Percentiles rank a stretch among this genome's conserved stretches.
Conservation (phyloP, 2,113 vertebrate species). For the Tiliqua scincoides region DNA sequence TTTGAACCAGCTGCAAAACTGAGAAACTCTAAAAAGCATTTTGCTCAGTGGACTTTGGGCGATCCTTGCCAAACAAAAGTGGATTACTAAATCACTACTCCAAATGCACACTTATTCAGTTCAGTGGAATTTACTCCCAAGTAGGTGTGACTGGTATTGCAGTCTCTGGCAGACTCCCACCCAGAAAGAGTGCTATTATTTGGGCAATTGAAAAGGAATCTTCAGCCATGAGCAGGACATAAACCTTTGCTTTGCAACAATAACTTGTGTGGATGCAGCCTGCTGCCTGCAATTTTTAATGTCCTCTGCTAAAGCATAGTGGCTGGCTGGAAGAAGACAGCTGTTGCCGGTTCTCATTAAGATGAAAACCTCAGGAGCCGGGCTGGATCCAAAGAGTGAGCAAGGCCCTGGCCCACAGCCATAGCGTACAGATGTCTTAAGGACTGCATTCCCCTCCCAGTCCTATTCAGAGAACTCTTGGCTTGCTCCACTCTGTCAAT, state of each 20-base stretch:
- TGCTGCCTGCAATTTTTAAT: slow-evolving; percentile 18
- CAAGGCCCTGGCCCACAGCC: slow-evolving; percentile 69
- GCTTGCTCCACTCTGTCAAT: slow-evolving; percentile 62
- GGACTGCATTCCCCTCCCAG: slow-evolving; percentile 63
- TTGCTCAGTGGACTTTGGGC: no score
- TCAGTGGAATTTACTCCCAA: neutral
- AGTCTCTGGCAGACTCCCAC: neutral
- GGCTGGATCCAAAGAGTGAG: slow-evolving; percentile 27
- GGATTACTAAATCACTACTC: neutral
- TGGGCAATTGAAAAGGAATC: neutral
- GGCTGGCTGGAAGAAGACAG: slow-evolving; percentile 32
- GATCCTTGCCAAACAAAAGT: neutral
- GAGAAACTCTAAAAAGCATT: neutral
- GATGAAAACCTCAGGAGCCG: slow-evolving; percentile 72
- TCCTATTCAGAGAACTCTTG: slow-evolving; percentile 21
- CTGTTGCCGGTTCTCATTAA: slow-evolving; percentile 72
- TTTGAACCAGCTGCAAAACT: no score
- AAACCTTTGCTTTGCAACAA: neutral
- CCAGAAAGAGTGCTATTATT: neutral
- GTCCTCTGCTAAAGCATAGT: slow-evolving; percentile 26
- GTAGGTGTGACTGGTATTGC: neutral
- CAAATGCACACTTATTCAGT: neutral
- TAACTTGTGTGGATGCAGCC: slow-evolving; percentile 37
- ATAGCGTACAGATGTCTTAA: slow-evolving; percentile 70
- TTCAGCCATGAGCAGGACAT: neutral